These are phyloP conservation scores for Puma concolor DNA, from an alignment of 2,113 vertebrate genomes.

Conservation along the genomic window DNA sequence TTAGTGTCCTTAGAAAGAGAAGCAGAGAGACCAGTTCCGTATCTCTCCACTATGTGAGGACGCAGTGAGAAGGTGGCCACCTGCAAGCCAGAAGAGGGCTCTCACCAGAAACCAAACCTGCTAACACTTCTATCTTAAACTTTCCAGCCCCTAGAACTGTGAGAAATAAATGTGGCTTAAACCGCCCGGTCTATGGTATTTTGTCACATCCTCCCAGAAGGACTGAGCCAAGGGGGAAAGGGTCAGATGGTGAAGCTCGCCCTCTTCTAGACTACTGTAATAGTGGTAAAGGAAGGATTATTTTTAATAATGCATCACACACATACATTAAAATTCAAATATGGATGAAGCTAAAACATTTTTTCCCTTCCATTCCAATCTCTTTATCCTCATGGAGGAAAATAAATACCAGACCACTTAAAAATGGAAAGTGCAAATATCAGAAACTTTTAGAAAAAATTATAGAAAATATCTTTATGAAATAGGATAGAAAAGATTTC, in stretches of 20 bases:
- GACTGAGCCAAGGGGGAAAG: neutral
- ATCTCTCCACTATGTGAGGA: neutral
- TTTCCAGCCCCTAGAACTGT: neutral
- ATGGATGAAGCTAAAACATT: neutral
- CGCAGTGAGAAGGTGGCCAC: neutral
- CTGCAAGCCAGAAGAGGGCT: neutral
- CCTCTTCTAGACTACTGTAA: neutral
- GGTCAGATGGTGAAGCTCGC: neutral
- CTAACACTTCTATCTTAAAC: neutral
- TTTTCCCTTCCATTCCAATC: neutral
- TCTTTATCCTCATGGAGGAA: neutral
- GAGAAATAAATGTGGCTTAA: neutral
- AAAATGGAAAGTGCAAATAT: neutral
- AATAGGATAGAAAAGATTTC: neutral
- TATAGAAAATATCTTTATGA: neutral
- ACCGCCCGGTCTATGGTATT: neutral
- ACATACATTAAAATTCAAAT: slow-evolving; percentile 16
- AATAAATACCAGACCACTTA: neutral
- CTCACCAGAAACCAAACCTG: neutral
- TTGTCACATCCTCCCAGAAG: neutral
- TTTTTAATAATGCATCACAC: neutral
- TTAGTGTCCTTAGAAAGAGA: neutral
- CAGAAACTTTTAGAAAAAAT: neutral
- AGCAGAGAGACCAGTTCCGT: neutral
- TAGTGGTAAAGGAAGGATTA: neutral